Evolutionary conservation across 2,113 vertebrate species (phyloP).

Genomic region (Scalopus aquaticus): DNA sequence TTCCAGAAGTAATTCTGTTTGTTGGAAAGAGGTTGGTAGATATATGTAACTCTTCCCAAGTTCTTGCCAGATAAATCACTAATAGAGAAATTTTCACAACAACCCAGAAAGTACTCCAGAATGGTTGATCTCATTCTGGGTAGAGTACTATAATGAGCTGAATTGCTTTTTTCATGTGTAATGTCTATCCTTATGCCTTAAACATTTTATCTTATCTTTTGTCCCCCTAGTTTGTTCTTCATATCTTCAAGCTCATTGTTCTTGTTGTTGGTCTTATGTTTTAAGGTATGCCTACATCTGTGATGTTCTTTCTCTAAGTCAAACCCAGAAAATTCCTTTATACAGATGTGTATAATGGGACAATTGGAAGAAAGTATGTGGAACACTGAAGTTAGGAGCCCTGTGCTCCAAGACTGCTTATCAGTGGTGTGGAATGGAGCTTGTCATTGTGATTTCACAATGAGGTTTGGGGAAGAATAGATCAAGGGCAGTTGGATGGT

Average conservation of each 20-base stretch:
- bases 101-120: background rate
- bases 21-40: slow-evolving; percentile 4
- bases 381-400: background rate
- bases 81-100: background rate
- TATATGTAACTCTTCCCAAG: background rate
- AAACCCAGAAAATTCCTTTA: background rate
- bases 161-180: background rate
- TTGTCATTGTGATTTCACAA: background rate
- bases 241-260: background rate
- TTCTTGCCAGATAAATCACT: background rate
- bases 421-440: background rate
- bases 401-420: background rate
- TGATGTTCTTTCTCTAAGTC: background rate
- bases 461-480: background rate
- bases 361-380: background rate
- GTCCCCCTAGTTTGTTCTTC: background rate
- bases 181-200: background rate
- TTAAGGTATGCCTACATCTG: background rate
- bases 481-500: background rate
- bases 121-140: background rate
- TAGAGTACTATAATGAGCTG: background rate
- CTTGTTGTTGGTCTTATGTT: background rate
- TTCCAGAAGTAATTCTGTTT: background rate
- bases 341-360: background rate
- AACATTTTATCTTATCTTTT: background rate